A percentile compares a stretch with the other conserved stretches of the same genome.
Conservation (phyloP, 2,113 vertebrate genomes). For the Platanista minor region DNA sequence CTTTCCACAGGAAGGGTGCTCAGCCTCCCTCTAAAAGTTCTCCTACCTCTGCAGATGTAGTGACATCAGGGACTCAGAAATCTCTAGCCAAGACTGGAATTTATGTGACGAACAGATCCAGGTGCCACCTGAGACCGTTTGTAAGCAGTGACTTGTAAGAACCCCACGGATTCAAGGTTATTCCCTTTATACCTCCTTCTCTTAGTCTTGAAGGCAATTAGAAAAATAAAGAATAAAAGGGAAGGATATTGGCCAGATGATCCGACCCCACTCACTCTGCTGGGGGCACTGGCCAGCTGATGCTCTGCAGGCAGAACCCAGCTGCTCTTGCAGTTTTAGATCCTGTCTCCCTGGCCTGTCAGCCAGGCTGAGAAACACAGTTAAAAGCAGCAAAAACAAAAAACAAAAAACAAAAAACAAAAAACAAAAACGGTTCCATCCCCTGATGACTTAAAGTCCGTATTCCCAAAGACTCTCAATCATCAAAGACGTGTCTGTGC, state of each 20-base stretch:
- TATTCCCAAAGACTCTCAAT: neutral
- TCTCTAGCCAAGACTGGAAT: neutral
- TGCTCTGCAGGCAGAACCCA: neutral
- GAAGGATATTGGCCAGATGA: accelerated
- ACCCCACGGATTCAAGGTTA: accelerated
- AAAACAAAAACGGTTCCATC: accelerated
- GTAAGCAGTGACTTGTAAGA: neutral
- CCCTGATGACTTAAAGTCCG: neutral
- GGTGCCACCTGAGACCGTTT: accelerated
- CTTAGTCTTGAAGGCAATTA: neutral
- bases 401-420: neutral
- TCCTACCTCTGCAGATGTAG: accelerated
- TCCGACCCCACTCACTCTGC: accelerated
- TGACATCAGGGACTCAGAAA: neutral
- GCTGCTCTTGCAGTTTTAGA: neutral
- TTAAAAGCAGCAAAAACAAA: neutral
- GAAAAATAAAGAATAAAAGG: neutral
- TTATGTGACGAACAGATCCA: no score
- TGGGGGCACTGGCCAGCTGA: accelerated
- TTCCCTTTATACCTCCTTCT: neutral
- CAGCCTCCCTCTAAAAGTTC: accelerated
- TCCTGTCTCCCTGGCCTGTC: neutral
- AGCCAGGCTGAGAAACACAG: neutral
- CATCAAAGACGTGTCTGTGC: accelerated
- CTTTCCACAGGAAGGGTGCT: neutral